These are phyloP conservation scores for Dendrolimus punctatus DNA, from an alignment of 1,140 invertebrate genomes.

Conservation along the genomic window DNA sequence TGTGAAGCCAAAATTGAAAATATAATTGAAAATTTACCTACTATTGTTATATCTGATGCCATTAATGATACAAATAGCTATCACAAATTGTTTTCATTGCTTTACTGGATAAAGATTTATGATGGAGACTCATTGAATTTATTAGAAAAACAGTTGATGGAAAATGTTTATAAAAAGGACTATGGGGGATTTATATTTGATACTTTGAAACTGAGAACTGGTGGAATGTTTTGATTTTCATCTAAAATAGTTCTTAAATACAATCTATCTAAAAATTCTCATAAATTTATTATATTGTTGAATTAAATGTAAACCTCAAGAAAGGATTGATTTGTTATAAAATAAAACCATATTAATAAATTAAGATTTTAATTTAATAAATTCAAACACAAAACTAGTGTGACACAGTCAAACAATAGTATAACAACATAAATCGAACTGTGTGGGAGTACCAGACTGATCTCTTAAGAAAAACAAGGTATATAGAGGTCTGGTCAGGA, in stretches of 20 bases:
- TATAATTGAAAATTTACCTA: slow-evolving; percentile 63
- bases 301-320: too few relatives aligned
- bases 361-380: slow-evolving; percentile 23
- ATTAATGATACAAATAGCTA: slow-evolving; percentile 29
- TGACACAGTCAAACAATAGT: neutral
- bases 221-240: slow-evolving; percentile 9
- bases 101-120: slow-evolving; percentile 63
- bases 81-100: slow-evolving; percentile 54
- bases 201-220: slow-evolving; percentile 43
- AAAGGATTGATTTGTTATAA: neutral
- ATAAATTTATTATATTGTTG: too few relatives aligned
- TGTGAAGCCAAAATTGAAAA: slow-evolving; percentile 45
- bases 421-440: neutral
- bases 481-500: too few relatives aligned
- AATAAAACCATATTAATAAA: slow-evolving; percentile 4
- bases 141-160: slow-evolving; percentile 54
- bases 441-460: too few relatives aligned
- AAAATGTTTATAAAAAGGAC: slow-evolving; percentile 44
- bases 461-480: too few relatives aligned
- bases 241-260: too few relatives aligned
- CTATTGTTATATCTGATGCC: slow-evolving; percentile 44
- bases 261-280: too few relatives aligned
- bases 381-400: slow-evolving; percentile 20
- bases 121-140: slow-evolving; percentile 57
- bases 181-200: slow-evolving; percentile 54